Evolutionary conservation across 2,113 vertebrate species (phyloP).

Genomic region (Chlamydotis undulata): DNA sequence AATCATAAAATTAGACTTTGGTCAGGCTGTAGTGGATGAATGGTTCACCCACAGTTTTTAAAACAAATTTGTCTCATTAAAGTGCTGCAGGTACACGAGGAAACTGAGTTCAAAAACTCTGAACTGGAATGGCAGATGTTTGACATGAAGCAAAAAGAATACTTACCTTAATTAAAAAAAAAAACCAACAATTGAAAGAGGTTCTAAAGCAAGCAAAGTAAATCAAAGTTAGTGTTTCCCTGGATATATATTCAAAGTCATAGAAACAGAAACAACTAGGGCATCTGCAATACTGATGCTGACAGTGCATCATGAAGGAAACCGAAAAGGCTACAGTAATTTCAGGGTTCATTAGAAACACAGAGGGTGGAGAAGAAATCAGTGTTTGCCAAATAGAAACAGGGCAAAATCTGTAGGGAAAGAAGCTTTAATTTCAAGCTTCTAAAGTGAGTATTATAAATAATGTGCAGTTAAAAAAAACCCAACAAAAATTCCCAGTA

Average conservation of each 20-base stretch:
- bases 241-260: not conserved
- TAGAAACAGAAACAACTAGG: not conserved
- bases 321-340: slow-evolving; percentile 1
- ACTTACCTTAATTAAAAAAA: not conserved
- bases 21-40: not conserved
- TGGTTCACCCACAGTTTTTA: not conserved
- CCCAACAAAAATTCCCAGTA: not conserved
- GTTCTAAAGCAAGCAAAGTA: not conserved
- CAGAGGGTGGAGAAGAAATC: slow-evolving; percentile 30
- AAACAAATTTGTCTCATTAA: not conserved
- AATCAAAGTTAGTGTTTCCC: not conserved
- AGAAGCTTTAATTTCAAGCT: slow-evolving; percentile 54
- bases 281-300: not conserved
- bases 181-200: not conserved
- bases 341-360: slow-evolving; percentile 59
- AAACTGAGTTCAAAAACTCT: not conserved
- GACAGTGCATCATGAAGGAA: not conserved
- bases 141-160: not conserved
- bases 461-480: slow-evolving; percentile 40
- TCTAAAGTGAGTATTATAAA: slow-evolving; percentile 39
- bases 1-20: not conserved
- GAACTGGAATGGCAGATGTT: not conserved
- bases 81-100: not conserved
- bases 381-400: slow-evolving; percentile 27
- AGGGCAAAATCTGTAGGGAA: slow-evolving; percentile 34